These are phyloP conservation scores for Hyperoodon ampullatus DNA, from an alignment of 2,113 vertebrate species.

Conservation along the genomic window DNA sequence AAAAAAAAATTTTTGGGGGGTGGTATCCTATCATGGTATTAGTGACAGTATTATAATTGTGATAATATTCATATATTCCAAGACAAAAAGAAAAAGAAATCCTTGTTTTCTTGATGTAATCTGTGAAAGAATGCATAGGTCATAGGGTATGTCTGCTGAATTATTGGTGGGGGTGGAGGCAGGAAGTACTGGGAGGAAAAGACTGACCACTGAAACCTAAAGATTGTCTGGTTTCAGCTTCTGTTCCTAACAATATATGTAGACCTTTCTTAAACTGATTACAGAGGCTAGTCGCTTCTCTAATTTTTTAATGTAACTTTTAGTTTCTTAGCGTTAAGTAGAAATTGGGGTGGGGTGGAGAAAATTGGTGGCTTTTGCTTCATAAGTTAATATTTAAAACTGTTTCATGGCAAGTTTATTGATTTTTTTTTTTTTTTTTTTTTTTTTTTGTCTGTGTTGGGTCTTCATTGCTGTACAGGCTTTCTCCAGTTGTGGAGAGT, in stretches of 20 bases:
- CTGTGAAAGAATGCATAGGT: background rate
- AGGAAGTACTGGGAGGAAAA: conserved; percentile 50
- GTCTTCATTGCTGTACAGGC: no score
- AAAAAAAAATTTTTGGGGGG: fast-evolving
- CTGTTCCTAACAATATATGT: background rate
- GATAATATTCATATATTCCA: background rate
- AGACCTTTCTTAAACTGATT: background rate
- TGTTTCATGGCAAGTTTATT: conserved; percentile 14
- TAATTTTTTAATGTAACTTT: background rate
- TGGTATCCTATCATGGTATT: background rate
- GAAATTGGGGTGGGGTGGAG: background rate
- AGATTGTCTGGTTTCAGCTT: conserved; percentile 44
- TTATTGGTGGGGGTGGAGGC: background rate
- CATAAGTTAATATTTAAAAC: conserved; percentile 22
- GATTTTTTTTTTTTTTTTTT: background rate
- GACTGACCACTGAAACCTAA: conserved; percentile 34
- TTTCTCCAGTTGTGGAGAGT: no score
- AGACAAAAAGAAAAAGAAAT: background rate
- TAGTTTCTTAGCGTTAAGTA: conserved; percentile 24
- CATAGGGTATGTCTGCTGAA: background rate
- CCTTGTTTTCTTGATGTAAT: background rate
- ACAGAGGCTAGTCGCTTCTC: background rate
- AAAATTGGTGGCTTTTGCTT: background rate
- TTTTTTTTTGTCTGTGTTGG: background rate
- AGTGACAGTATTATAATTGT: background rate